phyloP scores from a whole-genome alignment of 1,140 invertebrate species.

The Cherax quadricarinatus region DNA sequence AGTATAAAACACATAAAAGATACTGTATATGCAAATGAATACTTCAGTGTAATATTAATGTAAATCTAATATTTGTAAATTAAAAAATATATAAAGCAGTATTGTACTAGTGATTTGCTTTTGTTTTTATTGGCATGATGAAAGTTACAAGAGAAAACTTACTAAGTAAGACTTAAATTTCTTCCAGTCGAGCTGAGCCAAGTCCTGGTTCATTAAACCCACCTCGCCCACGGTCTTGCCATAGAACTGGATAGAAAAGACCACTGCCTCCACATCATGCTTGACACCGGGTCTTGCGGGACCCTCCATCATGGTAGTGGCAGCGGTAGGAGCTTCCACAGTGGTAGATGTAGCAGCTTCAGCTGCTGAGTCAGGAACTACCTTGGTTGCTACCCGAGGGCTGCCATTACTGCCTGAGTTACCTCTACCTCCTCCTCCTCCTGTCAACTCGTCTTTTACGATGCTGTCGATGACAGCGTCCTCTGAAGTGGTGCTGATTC shows the following conservation, averaged over 20 bases:
- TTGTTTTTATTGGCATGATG: too few species aligned
- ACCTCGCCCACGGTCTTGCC: constrained; percentile 61
- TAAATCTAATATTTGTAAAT: too few species aligned
- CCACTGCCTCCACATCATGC: constrained; percentile 34
- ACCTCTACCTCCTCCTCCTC: background rate
- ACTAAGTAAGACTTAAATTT: constrained; percentile 63
- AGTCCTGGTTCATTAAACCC: constrained; percentile 58
- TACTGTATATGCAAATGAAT: too few species aligned
- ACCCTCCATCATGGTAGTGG: background rate
- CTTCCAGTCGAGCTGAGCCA: constrained; percentile 58
- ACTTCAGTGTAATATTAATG: too few species aligned
- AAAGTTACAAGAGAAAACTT: background rate
- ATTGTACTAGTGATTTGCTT: too few species aligned
- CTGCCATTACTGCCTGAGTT: background rate
- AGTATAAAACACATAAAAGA: too few species aligned
- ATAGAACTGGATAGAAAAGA: constrained; percentile 62
- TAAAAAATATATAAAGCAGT: too few species aligned
- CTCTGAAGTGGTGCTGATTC: constrained; percentile 18
- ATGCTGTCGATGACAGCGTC: constrained; percentile 1
- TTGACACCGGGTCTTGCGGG: background rate
- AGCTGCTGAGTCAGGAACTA: background rate
- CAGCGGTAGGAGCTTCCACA: background rate
- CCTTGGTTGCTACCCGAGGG: background rate
- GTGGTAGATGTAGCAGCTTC: background rate
- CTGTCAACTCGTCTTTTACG: background rate